A percentile compares a stretch with the other conserved stretches of the same genome.
phyloP scores from a whole-genome alignment of 2,113 vertebrate species.

The Cyanoderma ruficeps region DNA sequence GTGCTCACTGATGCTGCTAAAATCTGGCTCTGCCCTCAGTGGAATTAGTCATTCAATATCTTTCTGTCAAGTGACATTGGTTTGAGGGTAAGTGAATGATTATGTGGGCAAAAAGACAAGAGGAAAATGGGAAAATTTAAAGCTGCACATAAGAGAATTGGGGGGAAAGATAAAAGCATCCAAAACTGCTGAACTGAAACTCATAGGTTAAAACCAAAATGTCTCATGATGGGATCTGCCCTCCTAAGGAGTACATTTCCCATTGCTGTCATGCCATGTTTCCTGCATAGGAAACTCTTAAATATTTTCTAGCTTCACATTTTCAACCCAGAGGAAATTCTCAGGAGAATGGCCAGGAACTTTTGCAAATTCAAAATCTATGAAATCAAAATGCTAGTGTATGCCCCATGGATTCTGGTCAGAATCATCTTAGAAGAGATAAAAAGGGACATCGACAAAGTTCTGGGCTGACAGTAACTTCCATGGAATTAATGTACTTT shows the following conservation, averaged over 20 bases:
- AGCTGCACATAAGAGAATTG: not conserved
- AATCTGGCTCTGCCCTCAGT: not conserved
- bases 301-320: not conserved
- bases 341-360: not conserved
- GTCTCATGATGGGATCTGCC: not conserved
- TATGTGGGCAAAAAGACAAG: not conserved
- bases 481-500: not conserved
- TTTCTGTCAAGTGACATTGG: not conserved
- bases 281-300: not conserved
- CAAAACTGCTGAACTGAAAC: not conserved
- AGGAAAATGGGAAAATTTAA: not conserved
- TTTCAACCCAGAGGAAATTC: not conserved
- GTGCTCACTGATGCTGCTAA: not conserved
- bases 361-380: not conserved
- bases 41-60: not conserved
- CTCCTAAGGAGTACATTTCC: not conserved
- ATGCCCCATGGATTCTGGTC: not conserved
- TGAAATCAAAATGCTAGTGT: not conserved
- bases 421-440: not conserved
- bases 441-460: not conserved
- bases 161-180: not conserved
- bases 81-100: not conserved
- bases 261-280: not conserved
- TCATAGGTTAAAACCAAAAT: not conserved
- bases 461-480: not conserved